phyloP scores from a whole-genome alignment of 2,797 vertebrate species.

The Crypturellus tataupa region DNA sequence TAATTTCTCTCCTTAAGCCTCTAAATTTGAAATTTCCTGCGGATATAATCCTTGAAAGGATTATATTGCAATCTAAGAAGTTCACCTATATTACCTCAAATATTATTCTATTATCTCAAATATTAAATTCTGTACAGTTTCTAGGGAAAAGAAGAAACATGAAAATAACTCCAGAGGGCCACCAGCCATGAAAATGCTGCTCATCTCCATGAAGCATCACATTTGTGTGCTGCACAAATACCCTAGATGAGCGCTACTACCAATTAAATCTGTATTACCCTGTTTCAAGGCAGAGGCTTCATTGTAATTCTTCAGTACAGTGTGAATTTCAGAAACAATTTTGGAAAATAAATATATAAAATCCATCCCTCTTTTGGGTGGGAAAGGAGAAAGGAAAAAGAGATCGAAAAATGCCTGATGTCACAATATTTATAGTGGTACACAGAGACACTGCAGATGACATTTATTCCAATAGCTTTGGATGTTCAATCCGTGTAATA shows the following conservation, averaged over 20 bases:
- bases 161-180: slow-evolving; percentile 3
- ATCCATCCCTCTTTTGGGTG: slow-evolving; percentile 22
- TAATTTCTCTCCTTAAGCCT: neutral
- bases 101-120: neutral
- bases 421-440: slow-evolving; percentile 53
- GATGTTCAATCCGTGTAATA: slow-evolving; percentile 93
- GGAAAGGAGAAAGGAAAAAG: neutral
- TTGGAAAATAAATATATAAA: slow-evolving; percentile 58
- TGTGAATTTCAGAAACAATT: slow-evolving; percentile 6
- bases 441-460: slow-evolving; percentile 37
- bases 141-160: slow-evolving; percentile 9
- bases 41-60: neutral
- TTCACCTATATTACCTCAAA: slow-evolving; percentile 9
- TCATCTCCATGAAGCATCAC: neutral
- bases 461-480: slow-evolving; percentile 89
- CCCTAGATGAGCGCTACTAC: neutral
- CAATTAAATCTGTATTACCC: neutral
- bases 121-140: slow-evolving; percentile 3
- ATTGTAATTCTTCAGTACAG: slow-evolving; percentile 32
- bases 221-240: neutral
- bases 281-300: slow-evolving; percentile 64
- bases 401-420: slow-evolving; percentile 1
- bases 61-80: slow-evolving; percentile 5
- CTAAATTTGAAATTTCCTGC: neutral
- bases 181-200: neutral